Evolutionary conservation across 2,888 invertebrate species (phyloP), one percentile per base, ranked within the genome.

Genomic region (Andricus quercusramuli): DNA sequence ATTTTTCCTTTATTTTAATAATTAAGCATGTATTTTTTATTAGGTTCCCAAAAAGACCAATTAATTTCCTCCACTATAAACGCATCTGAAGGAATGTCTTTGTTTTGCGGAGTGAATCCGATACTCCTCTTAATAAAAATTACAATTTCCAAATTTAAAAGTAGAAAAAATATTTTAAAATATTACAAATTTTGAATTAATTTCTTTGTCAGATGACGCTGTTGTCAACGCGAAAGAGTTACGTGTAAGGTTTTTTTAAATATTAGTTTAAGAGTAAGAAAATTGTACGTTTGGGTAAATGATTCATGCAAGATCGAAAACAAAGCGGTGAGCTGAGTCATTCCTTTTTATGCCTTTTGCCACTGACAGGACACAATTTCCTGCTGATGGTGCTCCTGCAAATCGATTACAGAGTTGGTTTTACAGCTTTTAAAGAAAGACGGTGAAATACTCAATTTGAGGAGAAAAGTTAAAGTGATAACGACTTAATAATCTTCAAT

Each of bases 1-100:
- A 91, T 65, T 76, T 78, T 77, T 64, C 13, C 65, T 37, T 81
- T 80, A 15, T 68, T 44, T 32, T 25, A 8, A 44, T 68, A 9
- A 47, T 25, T 32, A 56, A 20, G 9, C 37, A 20, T 44, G 17
- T 9, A 29, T 13, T 29, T 62, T 62, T 13, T 15, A 62, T 62
- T 6, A 13, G 15, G 5, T 62, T 15, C 29, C 6, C 25, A 15
- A 25, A 62, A 62, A 17, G 3, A 4, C 13, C 11, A 15, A 62
- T 15, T 15, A 25, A 25, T 25, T 47, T 1, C 4, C 29, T 5
- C 5, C 25, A 62, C 6, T 62, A 62, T 15, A 6, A 22, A 25
- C 1, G 1, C 4, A 62, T 6, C 15, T 62, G 29, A 22, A 13
- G 13, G 15, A 13, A 15, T 29, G 25, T n/a, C 15, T 62, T 62